Conservation (phyloP, 2,888 invertebrate genomes). For the Danaus chrysippus region DNA sequence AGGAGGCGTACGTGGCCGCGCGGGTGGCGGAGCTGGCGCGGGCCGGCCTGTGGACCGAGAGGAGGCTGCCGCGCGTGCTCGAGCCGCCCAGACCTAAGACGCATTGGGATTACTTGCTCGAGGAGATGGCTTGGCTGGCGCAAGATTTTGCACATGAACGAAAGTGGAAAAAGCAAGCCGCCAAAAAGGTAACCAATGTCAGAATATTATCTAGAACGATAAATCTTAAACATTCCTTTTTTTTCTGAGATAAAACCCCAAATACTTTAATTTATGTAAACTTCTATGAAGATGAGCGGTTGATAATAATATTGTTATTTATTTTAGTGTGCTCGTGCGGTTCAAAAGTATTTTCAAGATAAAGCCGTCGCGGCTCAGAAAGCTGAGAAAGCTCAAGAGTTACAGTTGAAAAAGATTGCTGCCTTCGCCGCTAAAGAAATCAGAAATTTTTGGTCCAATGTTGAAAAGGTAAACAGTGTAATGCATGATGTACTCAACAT, state of each 20-base stretch:
- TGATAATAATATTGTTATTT: background rate
- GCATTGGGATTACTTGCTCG: constrained; percentile 99
- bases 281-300: too few relatives aligned
- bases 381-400: constrained; percentile 95
- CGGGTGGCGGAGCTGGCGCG: constrained; percentile 94
- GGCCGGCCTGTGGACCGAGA: constrained; percentile 96
- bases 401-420: constrained; percentile 91
- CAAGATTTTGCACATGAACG: constrained; percentile 98
- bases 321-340: constrained; percentile 89
- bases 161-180: constrained; percentile 98
- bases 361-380: constrained; percentile 92
- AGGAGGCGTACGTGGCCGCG: constrained; percentile 96
- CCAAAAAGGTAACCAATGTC: constrained; percentile 83
- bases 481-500: background rate
- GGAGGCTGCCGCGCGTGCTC: constrained; percentile 93
- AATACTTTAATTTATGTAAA: too few relatives aligned
- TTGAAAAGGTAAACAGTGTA: constrained; percentile 87
- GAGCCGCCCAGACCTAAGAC: constrained; percentile 94
- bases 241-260: too few relatives aligned
- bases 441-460: constrained; percentile 96
- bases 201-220: background rate
- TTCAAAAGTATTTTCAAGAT: constrained; percentile 94
- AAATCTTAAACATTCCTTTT: background rate
- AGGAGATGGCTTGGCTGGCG: constrained; percentile 99
- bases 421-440: constrained; percentile 95